Evolutionary conservation across 2,888 invertebrate genomes (phyloP), one percentile per base, ranked within the genome.

Genomic region (Geotrupes spiniger): DNA sequence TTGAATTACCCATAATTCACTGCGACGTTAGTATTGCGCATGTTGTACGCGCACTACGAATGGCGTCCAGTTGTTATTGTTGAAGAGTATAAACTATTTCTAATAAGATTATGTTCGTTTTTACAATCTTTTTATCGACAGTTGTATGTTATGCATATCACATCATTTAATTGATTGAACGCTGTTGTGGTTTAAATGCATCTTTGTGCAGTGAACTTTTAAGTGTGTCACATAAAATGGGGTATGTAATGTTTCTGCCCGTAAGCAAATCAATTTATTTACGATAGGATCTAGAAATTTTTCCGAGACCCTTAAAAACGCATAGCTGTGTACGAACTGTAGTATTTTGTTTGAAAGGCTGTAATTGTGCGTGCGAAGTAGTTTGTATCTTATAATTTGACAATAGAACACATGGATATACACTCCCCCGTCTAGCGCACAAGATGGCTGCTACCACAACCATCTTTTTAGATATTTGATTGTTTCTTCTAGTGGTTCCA

Each of bases 21-120:
- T 46, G 49, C 52, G 43, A 38, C 2, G 8, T 17, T 36, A 36
- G 21, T 37, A 45, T 40, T 51, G 85, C 84, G 85, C 85, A 85
- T 81, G 83, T 81, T 83, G 83, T 80, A 82, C 82, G 82, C 81
- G 85, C 85, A 92, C 89, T 91, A 89, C 91, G 92, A 93, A 94
- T 94, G 93, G 93, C 93, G 92, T 87, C 91, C 86, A 71, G 90
- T 92, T 94, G 92, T 93, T 93, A 92, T 93, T 93, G 92, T 93
- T 92, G 88, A 89, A 88, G 87, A 85, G 87, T 87, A 78, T 79
- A 80, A 80, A 79, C 79, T 81, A 81, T 81, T 82, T 81, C 77
- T 79, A 78, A 78, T 77, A 76, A 80, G 79, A 80, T 81, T 82
- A 81, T 79, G 78, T 76, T 78, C 78, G 79, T 79, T 80, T 81